phyloP scores from a whole-genome alignment of 2,888 invertebrate species.

The Hyposoter didymator region DNA sequence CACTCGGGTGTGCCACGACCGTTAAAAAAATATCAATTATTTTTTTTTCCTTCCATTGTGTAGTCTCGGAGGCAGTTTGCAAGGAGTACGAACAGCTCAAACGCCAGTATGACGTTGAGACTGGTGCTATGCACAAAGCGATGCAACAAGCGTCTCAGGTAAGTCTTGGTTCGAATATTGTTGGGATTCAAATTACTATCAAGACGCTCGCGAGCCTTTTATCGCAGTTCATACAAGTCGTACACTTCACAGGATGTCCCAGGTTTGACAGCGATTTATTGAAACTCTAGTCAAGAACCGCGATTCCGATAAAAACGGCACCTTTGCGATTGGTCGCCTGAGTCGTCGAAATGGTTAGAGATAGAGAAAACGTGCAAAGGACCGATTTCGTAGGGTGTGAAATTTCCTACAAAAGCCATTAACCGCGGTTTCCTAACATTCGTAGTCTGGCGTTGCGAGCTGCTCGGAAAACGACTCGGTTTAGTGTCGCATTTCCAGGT shows the following conservation, averaged over 20 bases:
- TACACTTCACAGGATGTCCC: neutral
- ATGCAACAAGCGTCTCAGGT: constrained; percentile 87
- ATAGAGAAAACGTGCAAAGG: neutral
- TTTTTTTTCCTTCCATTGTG: constrained; percentile 64
- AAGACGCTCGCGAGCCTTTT: constrained; percentile 34
- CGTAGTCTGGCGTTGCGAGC: neutral
- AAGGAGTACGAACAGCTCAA: constrained; percentile 91
- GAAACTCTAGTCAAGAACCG: neutral
- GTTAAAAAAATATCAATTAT: constrained; percentile 19
- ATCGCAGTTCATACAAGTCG: constrained; percentile 17
- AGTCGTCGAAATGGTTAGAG: neutral
- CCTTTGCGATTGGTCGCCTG: neutral
- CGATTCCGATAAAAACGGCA: neutral
- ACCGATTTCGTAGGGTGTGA: neutral
- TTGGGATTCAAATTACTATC: constrained; percentile 45
- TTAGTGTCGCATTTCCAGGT: neutral
- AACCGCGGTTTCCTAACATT: neutral
- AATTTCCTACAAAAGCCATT: neutral
- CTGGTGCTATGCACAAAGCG: constrained; percentile 90
- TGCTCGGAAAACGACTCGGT: neutral
- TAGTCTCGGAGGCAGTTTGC: constrained; percentile 90
- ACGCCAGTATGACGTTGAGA: constrained; percentile 90
- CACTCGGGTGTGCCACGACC: constrained; percentile 38
- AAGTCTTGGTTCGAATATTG: constrained; percentile 56
- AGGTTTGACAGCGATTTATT: neutral